phyloP scores from a whole-genome alignment of 2,113 vertebrate genomes.

The Onychorhynchus coronatus region DNA sequence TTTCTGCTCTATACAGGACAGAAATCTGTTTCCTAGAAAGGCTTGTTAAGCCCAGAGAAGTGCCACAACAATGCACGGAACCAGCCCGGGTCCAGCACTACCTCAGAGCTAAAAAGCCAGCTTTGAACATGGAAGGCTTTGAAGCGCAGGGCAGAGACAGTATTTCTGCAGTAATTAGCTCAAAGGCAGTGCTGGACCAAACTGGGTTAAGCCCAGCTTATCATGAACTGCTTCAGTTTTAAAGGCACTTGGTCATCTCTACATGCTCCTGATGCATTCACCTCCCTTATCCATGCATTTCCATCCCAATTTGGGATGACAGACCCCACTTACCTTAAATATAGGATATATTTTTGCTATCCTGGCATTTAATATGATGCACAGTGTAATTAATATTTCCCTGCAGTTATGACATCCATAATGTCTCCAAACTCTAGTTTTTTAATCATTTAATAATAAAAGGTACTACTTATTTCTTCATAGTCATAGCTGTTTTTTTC shows the following conservation, averaged over 20 bases:
- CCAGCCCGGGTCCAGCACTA: not conserved
- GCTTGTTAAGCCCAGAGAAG: not conserved
- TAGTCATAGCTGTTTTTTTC: not conserved
- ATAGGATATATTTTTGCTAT: not conserved
- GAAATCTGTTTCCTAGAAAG: not conserved
- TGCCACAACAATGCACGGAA: not conserved
- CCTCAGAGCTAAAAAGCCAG: not conserved
- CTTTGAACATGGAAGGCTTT: not conserved
- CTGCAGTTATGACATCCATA: not conserved
- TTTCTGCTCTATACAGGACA: not conserved
- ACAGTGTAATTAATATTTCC: not conserved
- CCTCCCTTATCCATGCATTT: not conserved
- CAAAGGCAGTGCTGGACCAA: not conserved
- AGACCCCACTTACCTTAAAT: not conserved
- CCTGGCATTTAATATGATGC: not conserved
- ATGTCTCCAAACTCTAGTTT: not conserved
- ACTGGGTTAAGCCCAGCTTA: not conserved
- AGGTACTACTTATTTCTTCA: not conserved
- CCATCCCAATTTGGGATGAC: not conserved
- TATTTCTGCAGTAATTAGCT: not conserved
- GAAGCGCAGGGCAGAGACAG: not conserved
- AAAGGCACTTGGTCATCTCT: not conserved
- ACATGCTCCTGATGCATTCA: not conserved
- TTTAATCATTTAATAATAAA: not conserved
- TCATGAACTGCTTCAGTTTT: not conserved